Percentiles rank a stretch among this genome's conserved stretches.
These are phyloP conservation scores for Atractosteus spatula DNA, from an alignment of 2,113 vertebrate genomes.

Conservation along the genomic window DNA sequence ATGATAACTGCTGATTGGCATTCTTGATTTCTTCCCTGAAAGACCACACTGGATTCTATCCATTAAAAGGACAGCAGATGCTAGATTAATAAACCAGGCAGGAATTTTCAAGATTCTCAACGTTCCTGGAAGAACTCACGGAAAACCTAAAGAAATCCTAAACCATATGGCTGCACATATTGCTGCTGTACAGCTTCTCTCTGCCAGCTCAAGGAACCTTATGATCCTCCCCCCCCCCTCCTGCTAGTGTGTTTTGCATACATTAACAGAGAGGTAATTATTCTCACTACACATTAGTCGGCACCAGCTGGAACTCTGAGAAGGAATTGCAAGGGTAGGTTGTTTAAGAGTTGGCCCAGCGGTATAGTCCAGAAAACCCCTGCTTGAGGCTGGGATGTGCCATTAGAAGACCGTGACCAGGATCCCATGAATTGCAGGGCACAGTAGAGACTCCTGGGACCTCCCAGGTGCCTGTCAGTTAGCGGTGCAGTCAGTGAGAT, in stretches of 20 bases:
- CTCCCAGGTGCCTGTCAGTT: too few species aligned
- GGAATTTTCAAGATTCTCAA: constrained; percentile 32
- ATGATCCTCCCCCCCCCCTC: constrained; percentile 1
- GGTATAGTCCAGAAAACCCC: too few species aligned
- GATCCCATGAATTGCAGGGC: too few species aligned
- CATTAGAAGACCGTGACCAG: too few species aligned
- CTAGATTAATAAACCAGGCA: constrained; percentile 38
- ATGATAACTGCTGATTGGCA: constrained; percentile 58
- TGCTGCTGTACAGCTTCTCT: constrained; percentile 29
- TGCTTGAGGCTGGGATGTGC: too few species aligned
- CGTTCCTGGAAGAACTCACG: constrained; percentile 24
- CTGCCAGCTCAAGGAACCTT: constrained; percentile 3
- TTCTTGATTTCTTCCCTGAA: constrained; percentile 31
- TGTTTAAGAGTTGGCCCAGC: too few species aligned
- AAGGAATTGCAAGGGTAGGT: too few species aligned
- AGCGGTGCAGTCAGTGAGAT: too few species aligned
- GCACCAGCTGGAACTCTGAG: too few species aligned
- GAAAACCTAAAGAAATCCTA: constrained; percentile 15
- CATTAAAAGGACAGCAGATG: constrained; percentile 33
- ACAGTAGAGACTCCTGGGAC: too few species aligned
- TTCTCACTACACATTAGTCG: too few species aligned
- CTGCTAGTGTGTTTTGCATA: neutral
- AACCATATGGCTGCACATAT: constrained; percentile 47
- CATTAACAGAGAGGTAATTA: neutral
- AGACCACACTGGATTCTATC: constrained; percentile 30